Evolutionary conservation across 2,888 invertebrate genomes (phyloP).

Genomic region (Hylaea fasciaria): DNA sequence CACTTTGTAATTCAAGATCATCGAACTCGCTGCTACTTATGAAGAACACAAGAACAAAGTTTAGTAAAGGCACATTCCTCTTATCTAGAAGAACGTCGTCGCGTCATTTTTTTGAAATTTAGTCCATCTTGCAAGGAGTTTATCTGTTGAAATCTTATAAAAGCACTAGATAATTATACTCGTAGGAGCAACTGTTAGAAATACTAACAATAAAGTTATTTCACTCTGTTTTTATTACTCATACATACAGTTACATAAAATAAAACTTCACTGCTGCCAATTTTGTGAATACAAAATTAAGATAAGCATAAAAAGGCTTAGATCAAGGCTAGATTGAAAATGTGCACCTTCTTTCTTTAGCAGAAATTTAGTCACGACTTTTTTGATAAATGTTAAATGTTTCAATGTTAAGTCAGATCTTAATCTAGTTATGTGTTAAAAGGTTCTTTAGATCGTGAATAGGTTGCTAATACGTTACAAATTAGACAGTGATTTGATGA

Average conservation of each 20-base stretch:
- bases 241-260: slow-evolving; percentile 14
- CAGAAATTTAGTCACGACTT: slow-evolving; percentile 52
- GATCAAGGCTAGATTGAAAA: slow-evolving; percentile 63
- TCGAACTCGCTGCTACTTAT: not conserved
- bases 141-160: no score
- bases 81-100: no score
- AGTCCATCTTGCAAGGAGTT: no score
- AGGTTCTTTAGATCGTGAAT: slow-evolving; percentile 35
- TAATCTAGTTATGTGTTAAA: slow-evolving; percentile 35
- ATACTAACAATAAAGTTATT: no score
- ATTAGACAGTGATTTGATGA: slow-evolving; percentile 30
- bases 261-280: slow-evolving; percentile 45
- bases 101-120: no score
- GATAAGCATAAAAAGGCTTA: slow-evolving; percentile 65
- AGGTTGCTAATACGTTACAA: slow-evolving; percentile 30
- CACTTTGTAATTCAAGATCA: not conserved
- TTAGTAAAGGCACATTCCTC: no score
- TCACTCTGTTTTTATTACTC: no score
- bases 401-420: slow-evolving; percentile 44
- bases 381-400: slow-evolving; percentile 52
- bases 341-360: slow-evolving; percentile 48
- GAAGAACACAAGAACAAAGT: no score
- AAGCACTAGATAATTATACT: no score
- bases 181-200: no score
- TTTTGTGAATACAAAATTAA: slow-evolving; percentile 65